These are phyloP conservation scores for Yoshiicerus persimilis DNA, from an alignment of 1,140 invertebrate species.

Conservation along the genomic window DNA sequence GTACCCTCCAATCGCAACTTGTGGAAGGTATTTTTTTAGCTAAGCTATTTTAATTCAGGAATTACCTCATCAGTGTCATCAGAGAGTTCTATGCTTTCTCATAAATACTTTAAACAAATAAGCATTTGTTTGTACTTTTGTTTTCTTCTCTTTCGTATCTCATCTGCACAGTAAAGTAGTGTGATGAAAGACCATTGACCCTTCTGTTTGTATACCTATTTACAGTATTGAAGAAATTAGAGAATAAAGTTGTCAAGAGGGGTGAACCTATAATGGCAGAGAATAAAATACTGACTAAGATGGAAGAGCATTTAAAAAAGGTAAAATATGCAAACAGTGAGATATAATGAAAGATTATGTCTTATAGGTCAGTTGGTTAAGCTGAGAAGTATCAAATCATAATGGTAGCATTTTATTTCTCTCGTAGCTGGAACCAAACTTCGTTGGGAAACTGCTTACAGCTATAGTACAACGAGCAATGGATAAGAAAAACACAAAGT, in stretches of 20 bases:
- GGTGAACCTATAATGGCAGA: background rate
- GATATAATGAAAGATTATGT: background rate
- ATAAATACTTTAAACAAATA: too few species aligned
- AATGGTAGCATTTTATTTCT: background rate
- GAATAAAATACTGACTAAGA: background rate
- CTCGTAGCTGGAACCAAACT: slow-evolving; percentile 33
- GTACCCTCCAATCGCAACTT: slow-evolving; percentile 18
- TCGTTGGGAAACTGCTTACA: slow-evolving; percentile 24
- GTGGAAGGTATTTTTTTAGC: slow-evolving; percentile 19
- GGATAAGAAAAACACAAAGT: background rate
- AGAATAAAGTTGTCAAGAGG: background rate
- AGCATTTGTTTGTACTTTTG: background rate
- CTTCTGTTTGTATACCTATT: background rate
- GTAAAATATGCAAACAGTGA: background rate
- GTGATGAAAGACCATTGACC: background rate
- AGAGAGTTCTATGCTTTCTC: too few species aligned
- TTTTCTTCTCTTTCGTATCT: background rate
- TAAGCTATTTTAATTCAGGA: background rate
- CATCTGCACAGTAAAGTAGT: background rate
- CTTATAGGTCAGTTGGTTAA: background rate
- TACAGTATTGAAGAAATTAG: slow-evolving; percentile 32
- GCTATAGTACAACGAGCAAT: background rate
- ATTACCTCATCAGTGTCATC: background rate
- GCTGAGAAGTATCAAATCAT: background rate
- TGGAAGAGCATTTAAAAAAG: slow-evolving; percentile 3